Conservation (phyloP, 2,888 invertebrate genomes). For the Heterodera filipjevi region DNA sequence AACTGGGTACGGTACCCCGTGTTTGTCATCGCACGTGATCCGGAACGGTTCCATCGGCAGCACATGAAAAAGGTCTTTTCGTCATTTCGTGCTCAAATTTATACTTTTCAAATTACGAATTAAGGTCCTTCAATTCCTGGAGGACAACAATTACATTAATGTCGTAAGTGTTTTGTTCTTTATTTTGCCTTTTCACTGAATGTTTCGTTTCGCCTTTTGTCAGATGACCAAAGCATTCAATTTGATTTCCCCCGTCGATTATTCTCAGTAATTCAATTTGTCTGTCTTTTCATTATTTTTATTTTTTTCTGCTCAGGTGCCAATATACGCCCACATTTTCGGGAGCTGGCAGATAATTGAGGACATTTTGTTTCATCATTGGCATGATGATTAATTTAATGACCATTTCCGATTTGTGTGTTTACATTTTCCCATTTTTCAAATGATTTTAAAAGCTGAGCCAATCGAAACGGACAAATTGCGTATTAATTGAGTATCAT, state of each 20-base stretch:
- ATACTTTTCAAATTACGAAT: not conserved
- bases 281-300: not conserved
- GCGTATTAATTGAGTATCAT: too few species aligned
- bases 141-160: constrained; percentile 66
- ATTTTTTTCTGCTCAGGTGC: constrained; percentile 41
- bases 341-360: constrained; percentile 61
- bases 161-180: constrained; percentile 46
- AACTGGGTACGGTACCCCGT: constrained; percentile 58
- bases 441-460: not conserved
- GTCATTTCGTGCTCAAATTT: not conserved
- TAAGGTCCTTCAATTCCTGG: constrained; percentile 63
- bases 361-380: not conserved
- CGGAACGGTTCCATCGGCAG: constrained; percentile 58
- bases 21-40: constrained; percentile 65
- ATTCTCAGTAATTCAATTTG: constrained; percentile 50
- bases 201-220: not conserved
- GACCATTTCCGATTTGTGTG: not conserved
- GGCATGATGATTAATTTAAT: not conserved
- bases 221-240: constrained; percentile 65
- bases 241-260: constrained; percentile 66
- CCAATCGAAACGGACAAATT: not conserved
- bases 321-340: constrained; percentile 66
- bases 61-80: constrained; percentile 59
- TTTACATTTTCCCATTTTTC: not conserved
- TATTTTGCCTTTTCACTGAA: not conserved